Conservation (phyloP, 2,888 invertebrate genomes). For the Oscheius sp. region DNA sequence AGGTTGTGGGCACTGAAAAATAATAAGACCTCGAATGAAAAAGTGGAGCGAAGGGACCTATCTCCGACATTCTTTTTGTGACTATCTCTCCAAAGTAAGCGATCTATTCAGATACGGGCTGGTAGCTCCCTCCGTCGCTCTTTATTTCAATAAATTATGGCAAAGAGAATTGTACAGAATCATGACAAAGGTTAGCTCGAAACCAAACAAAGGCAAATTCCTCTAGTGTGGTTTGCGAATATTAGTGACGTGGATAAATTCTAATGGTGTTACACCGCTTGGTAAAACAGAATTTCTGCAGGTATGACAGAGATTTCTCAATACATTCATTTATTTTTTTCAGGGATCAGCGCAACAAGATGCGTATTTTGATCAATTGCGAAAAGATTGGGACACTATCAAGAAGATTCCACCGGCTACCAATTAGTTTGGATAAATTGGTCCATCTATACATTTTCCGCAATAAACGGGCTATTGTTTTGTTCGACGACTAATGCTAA, state of each 20-base stretch:
- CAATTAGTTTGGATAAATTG: no score
- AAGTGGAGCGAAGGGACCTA: no score
- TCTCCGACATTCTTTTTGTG: no score
- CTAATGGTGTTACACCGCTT: conserved; percentile 74
- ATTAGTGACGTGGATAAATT: conserved; percentile 83
- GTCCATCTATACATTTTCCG: no score
- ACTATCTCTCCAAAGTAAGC: no score
- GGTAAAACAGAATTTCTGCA: conserved; percentile 5
- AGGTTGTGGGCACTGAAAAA: no score
- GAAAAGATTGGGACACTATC: background rate
- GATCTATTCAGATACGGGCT: conserved; percentile 28
- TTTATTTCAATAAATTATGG: conserved; percentile 24
- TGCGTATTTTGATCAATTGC: conserved; percentile 5
- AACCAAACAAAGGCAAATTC: no score
- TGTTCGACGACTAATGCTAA: no score
- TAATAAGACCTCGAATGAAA: no score
- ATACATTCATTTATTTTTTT: background rate
- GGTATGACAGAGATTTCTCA: background rate
- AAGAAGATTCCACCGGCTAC: no score
- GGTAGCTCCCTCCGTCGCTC: conserved; percentile 6
- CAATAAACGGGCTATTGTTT: no score
- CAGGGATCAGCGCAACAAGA: conserved; percentile 1
- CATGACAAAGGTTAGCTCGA: background rate
- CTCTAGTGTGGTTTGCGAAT: no score
- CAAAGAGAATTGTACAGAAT: conserved; percentile 16